Percentiles rank a stretch among this genome's conserved stretches.
phyloP scores from a whole-genome alignment of 2,797 vertebrate genomes.

The Lutjanus campechanus region DNA sequence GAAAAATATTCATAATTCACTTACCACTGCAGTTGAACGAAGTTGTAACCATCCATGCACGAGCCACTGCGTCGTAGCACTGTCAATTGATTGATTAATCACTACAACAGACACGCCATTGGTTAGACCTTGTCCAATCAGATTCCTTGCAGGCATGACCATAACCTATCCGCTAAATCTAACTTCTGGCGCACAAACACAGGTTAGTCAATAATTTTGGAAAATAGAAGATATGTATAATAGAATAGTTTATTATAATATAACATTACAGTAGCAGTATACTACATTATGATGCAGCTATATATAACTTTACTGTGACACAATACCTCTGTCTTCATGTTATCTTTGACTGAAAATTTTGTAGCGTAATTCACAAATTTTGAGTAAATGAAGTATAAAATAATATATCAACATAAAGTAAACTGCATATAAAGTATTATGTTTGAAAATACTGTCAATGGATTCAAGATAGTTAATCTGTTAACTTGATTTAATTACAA shows the following conservation, averaged over 20 bases:
- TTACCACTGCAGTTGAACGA: neutral
- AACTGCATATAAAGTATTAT: neutral
- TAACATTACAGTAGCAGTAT: neutral
- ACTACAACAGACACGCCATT: neutral
- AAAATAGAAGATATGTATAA: neutral
- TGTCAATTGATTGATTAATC: neutral
- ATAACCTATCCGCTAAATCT: neutral
- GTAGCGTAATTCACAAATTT: neutral
- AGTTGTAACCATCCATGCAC: neutral
- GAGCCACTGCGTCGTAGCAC: neutral
- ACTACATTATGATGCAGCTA: neutral
- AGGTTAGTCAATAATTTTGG: neutral
- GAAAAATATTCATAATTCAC: neutral
- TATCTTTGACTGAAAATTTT: neutral
- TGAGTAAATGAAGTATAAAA: neutral
- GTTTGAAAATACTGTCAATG: neutral
- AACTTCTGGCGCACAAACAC: neutral
- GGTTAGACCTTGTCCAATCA: conserved; percentile 7
- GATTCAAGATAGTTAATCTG: neutral
- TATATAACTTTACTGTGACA: neutral
- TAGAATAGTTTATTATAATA: no score
- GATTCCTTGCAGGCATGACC: neutral
- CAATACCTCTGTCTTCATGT: neutral
- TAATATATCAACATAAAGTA: neutral
- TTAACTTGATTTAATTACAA: neutral